These are phyloP conservation scores for Drosophila pseudotalamancana DNA, from an alignment of 2,888 invertebrate genomes.

Conservation along the genomic window DNA sequence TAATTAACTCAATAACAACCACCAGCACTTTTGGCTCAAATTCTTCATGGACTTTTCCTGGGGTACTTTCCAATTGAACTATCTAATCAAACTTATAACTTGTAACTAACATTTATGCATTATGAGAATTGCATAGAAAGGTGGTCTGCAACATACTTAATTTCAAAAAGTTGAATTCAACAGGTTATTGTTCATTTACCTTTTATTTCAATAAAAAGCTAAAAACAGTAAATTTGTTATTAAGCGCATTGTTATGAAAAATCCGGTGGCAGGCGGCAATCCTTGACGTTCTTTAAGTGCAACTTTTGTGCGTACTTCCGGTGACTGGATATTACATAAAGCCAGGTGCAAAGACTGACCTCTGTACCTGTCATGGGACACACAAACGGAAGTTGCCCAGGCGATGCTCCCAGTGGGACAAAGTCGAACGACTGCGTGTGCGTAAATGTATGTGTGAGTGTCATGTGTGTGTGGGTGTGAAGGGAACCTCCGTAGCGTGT, in stretches of 20 bases:
- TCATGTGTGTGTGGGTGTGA: conserved; percentile 31
- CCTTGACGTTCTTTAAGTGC: conserved; percentile 47
- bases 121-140: neutral
- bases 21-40: neutral
- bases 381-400: conserved; percentile 65
- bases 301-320: conserved; percentile 66
- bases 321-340: conserved; percentile 25
- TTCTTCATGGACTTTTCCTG: neutral
- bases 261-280: conserved; percentile 6
- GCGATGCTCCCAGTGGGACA: conserved; percentile 34
- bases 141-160: no score
- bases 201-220: neutral
- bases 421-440: neutral
- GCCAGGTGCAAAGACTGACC: conserved; percentile 12
- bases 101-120: no score
- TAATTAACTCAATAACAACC: conserved; percentile 47
- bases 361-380: neutral
- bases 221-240: neutral
- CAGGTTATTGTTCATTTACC: no score
- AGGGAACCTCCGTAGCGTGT: conserved; percentile 61
- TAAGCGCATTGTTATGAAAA: neutral
- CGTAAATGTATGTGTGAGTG: no score
- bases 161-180: neutral
- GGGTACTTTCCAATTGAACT: no score
- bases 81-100: no score